Base-by-base conservation (phyloP, 2,888 invertebrate genomes). In the Pachycephus smyrnensis region DNA sequence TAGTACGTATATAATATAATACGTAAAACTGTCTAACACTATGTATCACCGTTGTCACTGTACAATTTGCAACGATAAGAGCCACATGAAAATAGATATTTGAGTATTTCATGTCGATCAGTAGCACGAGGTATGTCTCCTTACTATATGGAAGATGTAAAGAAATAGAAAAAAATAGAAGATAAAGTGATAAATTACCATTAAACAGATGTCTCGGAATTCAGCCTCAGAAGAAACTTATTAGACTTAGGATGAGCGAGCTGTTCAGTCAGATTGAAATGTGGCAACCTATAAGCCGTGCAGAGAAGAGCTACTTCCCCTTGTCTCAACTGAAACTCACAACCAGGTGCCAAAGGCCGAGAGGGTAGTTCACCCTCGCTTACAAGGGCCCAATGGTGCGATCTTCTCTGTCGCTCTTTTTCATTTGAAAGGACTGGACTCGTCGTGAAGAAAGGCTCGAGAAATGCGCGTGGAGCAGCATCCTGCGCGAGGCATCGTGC, bases 181-280 rank as follows among this genome's bases (percentile, higher is more conserved):
- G 55, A 55, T 23, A 55, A 55, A 55, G 55, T 23, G 55, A 55
- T 55, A 55, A 55, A 55, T 55, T 23, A 55, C 55, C 68, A 95
- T 96, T 96, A 99, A 92, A 99, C 99, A 1, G 98, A 98, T 73
- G 99, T 99, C 92, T 99, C 99, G 0, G 98, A 98, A 90, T 98
- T 99, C 73, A 99, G 93, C 89, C 98, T 94, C 83, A 99, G 93
- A 76, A 98, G 96, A 94, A 99, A 99, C 90, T 98, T 96, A 92
- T 98, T 98, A 87, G 96, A 97, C 92, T 98, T 98, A 0, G 98
- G 98, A 93, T 99, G 98, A 30, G 98, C 97, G 0, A 98, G 97
- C 91, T 99, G 98, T 91, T 99, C 99, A 0, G 97, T 96, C 69
- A 99, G 93, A 92, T 97, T 97, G 90, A 99, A 97, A 92, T 98